Percentiles rank a stretch among this genome's conserved stretches.
These are phyloP conservation scores for Prosapia bicincta DNA, from an alignment of 2,888 invertebrate genomes.

Conservation along the genomic window DNA sequence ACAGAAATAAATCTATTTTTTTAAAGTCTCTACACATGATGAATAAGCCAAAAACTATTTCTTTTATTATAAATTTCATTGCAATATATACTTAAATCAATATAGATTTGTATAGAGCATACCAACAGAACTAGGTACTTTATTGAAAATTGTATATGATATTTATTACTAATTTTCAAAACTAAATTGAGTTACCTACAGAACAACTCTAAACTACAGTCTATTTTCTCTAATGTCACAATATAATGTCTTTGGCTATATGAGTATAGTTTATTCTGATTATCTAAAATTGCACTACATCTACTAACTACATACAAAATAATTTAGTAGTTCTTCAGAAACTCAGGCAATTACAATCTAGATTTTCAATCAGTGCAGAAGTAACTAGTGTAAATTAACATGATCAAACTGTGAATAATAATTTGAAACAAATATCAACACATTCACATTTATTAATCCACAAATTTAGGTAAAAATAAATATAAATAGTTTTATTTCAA, in stretches of 20 bases:
- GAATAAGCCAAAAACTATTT: not conserved
- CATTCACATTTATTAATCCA: no score
- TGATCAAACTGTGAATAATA: not conserved
- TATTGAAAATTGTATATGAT: not conserved
- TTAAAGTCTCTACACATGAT: not conserved
- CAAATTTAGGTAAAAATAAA: no score
- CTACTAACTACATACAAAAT: not conserved
- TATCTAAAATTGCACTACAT: not conserved
- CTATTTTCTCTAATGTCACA: constrained; percentile 29
- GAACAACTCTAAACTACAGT: constrained; percentile 20
- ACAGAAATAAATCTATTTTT: no score
- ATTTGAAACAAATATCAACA: no score
- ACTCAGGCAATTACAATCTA: not conserved
- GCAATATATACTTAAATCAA: not conserved
- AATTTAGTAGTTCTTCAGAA: not conserved
- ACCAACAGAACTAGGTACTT: not conserved
- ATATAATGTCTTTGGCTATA: constrained; percentile 27
- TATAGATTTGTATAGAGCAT: not conserved
- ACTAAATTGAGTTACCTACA: not conserved
- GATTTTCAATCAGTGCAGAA: not conserved
- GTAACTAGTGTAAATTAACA: not conserved
- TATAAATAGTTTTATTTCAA: no score
- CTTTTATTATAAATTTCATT: not conserved
- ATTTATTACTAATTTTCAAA: not conserved
- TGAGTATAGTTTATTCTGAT: not conserved